These are phyloP conservation scores for Coleophora deauratella DNA, from an alignment of 2,888 invertebrate genomes.

Conservation along the genomic window DNA sequence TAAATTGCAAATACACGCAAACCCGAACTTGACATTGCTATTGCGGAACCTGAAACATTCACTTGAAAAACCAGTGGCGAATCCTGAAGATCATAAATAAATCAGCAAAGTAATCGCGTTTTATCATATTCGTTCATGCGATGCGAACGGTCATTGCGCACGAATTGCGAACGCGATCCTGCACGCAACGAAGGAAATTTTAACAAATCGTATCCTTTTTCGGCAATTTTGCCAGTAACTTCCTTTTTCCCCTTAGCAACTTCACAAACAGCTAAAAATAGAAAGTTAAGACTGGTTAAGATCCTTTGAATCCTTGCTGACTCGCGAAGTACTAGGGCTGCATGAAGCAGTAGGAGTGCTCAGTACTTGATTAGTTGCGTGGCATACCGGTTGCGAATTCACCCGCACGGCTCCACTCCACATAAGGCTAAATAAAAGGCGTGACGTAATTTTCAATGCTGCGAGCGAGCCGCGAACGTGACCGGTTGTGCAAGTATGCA, in stretches of 20 bases:
- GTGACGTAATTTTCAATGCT: conserved; percentile 65
- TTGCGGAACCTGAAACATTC: conserved; percentile 1
- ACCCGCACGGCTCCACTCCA: conserved; percentile 54
- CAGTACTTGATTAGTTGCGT: conserved; percentile 18
- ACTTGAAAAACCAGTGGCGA: too few species aligned
- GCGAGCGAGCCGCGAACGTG: conserved; percentile 51
- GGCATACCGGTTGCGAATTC: conserved; percentile 45
- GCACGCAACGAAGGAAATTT: conserved; percentile 8
- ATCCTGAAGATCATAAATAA: too few species aligned
- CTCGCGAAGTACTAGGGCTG: conserved; percentile 48
- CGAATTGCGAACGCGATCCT: neutral
- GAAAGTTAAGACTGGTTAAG: neutral
- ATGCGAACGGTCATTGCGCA: neutral
- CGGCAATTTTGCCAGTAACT: conserved; percentile 6
- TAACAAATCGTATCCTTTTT: conserved; percentile 9
- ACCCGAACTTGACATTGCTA: conserved; percentile 5
- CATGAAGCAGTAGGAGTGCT: conserved; percentile 38
- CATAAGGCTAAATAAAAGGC: conserved; percentile 60
- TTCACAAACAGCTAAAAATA: neutral
- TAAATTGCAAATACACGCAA: conserved; percentile 6
- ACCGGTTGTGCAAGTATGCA: conserved; percentile 58
- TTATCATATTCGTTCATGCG: neutral
- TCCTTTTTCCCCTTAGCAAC: conserved; percentile 10
- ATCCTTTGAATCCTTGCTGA: conserved; percentile 54
- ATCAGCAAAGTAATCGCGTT: too few species aligned